Conservation (phyloP, 2,797 vertebrate species). For the Martes flavigula region DNA sequence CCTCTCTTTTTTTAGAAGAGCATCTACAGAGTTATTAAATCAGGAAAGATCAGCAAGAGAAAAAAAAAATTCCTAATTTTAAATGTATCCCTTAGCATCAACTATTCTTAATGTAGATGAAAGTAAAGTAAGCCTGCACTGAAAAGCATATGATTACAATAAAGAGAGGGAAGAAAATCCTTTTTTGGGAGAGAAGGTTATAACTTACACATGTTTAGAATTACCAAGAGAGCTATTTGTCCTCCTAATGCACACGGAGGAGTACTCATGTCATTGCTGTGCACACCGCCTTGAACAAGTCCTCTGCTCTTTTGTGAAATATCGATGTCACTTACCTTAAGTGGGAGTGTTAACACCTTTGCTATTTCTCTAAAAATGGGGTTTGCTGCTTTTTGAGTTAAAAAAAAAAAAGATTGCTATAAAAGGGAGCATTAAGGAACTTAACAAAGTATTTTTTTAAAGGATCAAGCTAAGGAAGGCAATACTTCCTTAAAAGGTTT, state of each 20-base stretch:
- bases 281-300: conserved; percentile 65
- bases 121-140: conserved; percentile 60
- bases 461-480: conserved; percentile 58
- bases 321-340: conserved; percentile 76
- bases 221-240: conserved; percentile 77
- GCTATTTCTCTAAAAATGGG: conserved; percentile 77
- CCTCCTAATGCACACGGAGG: conserved; percentile 62
- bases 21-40: conserved; percentile 39
- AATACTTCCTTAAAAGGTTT: conserved; percentile 75
- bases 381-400: conserved; percentile 78
- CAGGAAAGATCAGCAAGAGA: conserved; percentile 47
- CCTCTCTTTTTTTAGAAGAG: background rate
- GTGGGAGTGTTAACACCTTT: conserved; percentile 74
- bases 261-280: conserved; percentile 66
- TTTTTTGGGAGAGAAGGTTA: conserved; percentile 68
- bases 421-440: conserved; percentile 82
- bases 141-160: conserved; percentile 66
- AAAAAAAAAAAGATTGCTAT: conserved; percentile 79
- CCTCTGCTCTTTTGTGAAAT: conserved; percentile 80
- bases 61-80: conserved; percentile 62
- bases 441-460: conserved; percentile 70
- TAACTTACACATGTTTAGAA: conserved; percentile 79
- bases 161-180: conserved; percentile 37
- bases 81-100: conserved; percentile 71
- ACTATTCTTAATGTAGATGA: conserved; percentile 65